Evolutionary conservation across 2,113 vertebrate species (phyloP).

Genomic region (Lepisosteus oculatus): DNA sequence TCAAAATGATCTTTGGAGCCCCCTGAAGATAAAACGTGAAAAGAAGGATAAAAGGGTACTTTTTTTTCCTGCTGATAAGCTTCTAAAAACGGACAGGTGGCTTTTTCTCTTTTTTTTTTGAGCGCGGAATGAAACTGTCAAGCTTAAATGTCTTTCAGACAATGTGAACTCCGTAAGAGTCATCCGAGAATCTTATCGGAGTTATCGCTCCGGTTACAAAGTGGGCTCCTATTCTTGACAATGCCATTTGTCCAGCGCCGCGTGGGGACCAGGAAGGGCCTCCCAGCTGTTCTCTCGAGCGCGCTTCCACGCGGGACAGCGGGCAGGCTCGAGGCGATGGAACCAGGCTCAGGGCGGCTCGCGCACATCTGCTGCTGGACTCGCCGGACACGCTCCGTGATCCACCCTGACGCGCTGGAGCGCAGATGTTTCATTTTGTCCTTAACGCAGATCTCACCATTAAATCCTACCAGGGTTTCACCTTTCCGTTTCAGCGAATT

Average conservation of each 20-base stretch:
- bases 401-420: background rate
- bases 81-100: conserved; percentile 19
- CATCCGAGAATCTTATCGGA: conserved; percentile 30
- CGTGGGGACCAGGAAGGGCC: conserved; percentile 35
- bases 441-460: conserved; percentile 34
- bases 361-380: background rate
- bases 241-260: conserved; percentile 38
- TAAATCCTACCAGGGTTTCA: conserved; percentile 34
- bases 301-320: conserved; percentile 25
- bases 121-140: conserved; percentile 21
- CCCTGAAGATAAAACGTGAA: background rate
- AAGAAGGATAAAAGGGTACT: conserved; percentile 6
- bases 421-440: conserved; percentile 32
- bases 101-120: background rate
- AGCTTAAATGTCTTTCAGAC: conserved; percentile 16
- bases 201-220: conserved; percentile 44
- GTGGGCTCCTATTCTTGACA: conserved; percentile 47
- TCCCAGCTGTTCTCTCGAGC: conserved; percentile 45
- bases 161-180: conserved; percentile 26
- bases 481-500: conserved; percentile 29
- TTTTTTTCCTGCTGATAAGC: background rate
- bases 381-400: background rate
- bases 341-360: background rate
- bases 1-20: no score
- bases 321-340: background rate